Base-by-base conservation (phyloP, 2,888 invertebrate genomes). In the Drosophila mercatorum region DNA sequence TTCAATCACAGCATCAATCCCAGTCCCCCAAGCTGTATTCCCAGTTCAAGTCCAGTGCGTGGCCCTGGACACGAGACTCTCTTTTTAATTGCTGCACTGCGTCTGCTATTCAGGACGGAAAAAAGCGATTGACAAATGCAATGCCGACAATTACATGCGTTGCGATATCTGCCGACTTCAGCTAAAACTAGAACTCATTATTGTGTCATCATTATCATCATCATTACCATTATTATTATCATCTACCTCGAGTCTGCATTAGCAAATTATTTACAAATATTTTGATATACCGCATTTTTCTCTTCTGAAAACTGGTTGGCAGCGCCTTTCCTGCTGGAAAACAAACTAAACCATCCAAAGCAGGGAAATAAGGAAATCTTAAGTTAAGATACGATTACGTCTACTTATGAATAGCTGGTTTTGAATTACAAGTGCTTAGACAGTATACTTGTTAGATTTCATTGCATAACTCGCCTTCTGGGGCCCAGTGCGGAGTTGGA, bases 31-130 rank as follows among this genome's bases (percentile, higher is more conserved):
- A 56, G 73, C 59, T 53, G 41, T 76, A 76, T 76, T 72, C 81
- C 77, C 78, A 69, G 77, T 68, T 68, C 78, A 78, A 64, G 76
- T 74, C 57, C 72, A 61, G 44, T 43, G 62, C 74, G 64, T 69
- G 56, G 59, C 77, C 74, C 75, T 81, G 78, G 81, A 71, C 77
- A 65, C 64, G 63, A 77, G 78, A 71, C 73, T 68, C 73, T 80
- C 72, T 77, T 83, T 86, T 86, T 84, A 84, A 84, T 84, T 84
- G 84, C 87, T 84, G 80, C 87, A 83, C 80, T 80, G 87, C 87
- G 81, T 83, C 81, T 61, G 87, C 64, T 72, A 74, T 80, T 74
- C 78, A 71, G 71, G 62, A 76, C 72, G 71, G 64, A 65, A 72
- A 75, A 78, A 87, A 73, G 26, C 87, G 82, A 84, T 84, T 84